Conservation (phyloP, 2,797 vertebrate genomes). For the Pteropus rufus region DNA sequence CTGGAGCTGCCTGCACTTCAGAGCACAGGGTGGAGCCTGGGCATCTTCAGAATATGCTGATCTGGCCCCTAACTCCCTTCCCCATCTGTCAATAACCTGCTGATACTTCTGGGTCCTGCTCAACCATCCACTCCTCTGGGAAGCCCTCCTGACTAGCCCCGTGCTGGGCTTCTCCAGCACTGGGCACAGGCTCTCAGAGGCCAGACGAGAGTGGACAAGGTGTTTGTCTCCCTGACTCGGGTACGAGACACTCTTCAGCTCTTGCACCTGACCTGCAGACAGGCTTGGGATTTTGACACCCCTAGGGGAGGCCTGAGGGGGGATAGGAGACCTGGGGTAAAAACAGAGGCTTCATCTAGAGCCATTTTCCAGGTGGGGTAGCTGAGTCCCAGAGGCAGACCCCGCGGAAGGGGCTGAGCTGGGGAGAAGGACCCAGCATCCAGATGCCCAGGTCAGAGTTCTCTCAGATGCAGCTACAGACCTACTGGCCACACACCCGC, state of each 20-base stretch:
- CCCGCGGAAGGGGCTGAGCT: not conserved
- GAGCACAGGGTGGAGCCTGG: not conserved
- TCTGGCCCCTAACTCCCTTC: not conserved
- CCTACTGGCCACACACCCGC: not conserved
- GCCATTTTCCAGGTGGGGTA: not conserved
- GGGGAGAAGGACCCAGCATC: not conserved
- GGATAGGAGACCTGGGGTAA: not conserved
- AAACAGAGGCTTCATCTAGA: not conserved
- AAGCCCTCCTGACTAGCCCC: not conserved
- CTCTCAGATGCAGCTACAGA: not conserved
- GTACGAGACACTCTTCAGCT: not conserved
- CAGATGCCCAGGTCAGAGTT: not conserved
- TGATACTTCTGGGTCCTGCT: not conserved
- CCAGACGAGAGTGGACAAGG: accelerated
- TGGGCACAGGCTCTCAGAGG: not conserved
- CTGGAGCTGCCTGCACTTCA: not conserved
- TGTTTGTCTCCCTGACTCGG: not conserved
- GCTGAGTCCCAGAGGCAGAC: not conserved
- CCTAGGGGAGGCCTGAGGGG: not conserved
- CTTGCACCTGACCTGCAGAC: not conserved
- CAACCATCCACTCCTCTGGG: not conserved
- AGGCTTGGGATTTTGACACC: not conserved
- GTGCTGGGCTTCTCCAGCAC: not conserved
- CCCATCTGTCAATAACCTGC: not conserved
- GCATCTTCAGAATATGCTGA: not conserved